Percentiles rank a stretch among this genome's conserved stretches.
phyloP scores from a whole-genome alignment of 2,888 invertebrate species.

The Aleiodes leptofemur region DNA sequence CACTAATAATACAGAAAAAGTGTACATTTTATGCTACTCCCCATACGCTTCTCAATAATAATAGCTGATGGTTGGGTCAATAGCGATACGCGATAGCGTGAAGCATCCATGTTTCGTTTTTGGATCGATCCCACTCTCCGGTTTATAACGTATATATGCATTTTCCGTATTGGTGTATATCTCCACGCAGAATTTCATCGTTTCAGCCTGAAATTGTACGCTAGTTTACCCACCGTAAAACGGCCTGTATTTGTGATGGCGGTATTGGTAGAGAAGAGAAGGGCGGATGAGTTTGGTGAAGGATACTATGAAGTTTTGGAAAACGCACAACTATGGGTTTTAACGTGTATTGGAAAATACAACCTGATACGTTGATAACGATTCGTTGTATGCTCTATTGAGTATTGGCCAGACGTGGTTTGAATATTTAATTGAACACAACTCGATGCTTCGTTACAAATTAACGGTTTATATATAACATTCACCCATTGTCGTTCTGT shows the following conservation, averaged over 20 bases:
- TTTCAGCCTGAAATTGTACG: conserved; percentile 47
- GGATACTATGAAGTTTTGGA: background rate
- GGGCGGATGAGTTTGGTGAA: background rate
- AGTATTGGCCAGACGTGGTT: conserved; percentile 34
- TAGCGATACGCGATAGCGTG: conserved; percentile 51
- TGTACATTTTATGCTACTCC: conserved; percentile 45
- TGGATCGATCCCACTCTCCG: conserved; percentile 48
- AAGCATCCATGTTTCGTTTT: conserved; percentile 40
- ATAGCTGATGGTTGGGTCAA: conserved; percentile 54
- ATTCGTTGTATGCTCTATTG: conserved; percentile 43
- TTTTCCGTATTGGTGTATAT: background rate
- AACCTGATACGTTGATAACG: conserved; percentile 45
- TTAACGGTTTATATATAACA: conserved; percentile 36
- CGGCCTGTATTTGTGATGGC: conserved; percentile 21
- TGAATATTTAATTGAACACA: conserved; percentile 41
- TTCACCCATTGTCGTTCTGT: conserved; percentile 8
- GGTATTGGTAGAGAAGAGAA: background rate
- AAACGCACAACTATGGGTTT: conserved; percentile 20
- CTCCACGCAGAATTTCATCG: conserved; percentile 36
- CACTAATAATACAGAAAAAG: conserved; percentile 1
- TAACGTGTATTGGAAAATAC: conserved; percentile 29
- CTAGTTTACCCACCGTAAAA: conserved; percentile 42
- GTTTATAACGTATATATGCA: conserved; percentile 19
- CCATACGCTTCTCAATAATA: conserved; percentile 35
- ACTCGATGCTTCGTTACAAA: conserved; percentile 36